Base-by-base conservation (phyloP, 2,888 invertebrate species). In the Axea sp. region DNA sequence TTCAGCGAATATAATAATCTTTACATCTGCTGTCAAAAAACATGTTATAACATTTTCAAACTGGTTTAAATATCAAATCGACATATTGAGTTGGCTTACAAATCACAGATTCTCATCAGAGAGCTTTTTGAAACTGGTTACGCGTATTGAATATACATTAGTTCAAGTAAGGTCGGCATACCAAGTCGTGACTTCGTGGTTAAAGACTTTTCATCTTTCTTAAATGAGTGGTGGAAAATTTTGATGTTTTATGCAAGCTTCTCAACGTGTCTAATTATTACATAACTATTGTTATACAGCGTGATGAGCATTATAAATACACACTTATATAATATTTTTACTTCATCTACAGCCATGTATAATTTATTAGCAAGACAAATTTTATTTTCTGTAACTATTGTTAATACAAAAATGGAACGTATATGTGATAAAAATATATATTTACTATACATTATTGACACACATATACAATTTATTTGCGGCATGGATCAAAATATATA, bases 81-180 rank as follows among this genome's bases (percentile, higher is more conserved):
- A 39, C 30, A 5, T 6, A 35, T 43, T 14, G 26, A 14, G 31
- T 26, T 30, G 12, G 43, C 41, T 45, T 60, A 43, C 35, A 43
- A 62, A 71, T 71, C 41, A 47, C 41, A 37, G 57, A 64, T 57
- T 57, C 41, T 9, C 43, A 43, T 49, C 57, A 8, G 26, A 14
- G 37, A 55, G 47, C 49, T 57, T 64, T 57, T 71, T 49, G 11
- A 64, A 64, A 71, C 62, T 71, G 64, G 64, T 64, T 41, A 64
- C 64, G 51, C 35, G 64, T 51, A 47, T 57, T 41, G 71, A 71
- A 71, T 71, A n/a, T n/a, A 64, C 33, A 64, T 71, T 71, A 71
- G 12, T 26, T 19, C 9, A 5, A 7, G 3, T 45, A 57, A 64
- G 64, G 64, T 71, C 57, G 49, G 26, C 64, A 57, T 51, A 57